phyloP scores from a whole-genome alignment of 2,888 invertebrate genomes.

The Volucella inflata region DNA sequence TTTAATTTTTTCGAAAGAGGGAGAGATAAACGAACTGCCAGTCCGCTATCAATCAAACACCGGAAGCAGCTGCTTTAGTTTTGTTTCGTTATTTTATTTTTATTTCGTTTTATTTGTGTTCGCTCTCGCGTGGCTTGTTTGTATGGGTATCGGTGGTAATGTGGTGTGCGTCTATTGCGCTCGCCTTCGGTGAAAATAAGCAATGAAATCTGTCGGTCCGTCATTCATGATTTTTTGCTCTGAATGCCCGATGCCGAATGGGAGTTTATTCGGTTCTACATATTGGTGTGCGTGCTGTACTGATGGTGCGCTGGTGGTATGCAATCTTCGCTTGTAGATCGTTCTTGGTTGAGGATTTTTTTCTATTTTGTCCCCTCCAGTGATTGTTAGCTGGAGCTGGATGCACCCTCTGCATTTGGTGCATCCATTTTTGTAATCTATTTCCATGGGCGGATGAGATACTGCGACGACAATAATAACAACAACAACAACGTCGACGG shows the following conservation, averaged over 20 bases:
- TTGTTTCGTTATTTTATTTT: constrained; percentile 79
- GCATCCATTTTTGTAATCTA: constrained; percentile 57
- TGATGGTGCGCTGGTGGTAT: constrained; percentile 29
- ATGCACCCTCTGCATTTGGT: constrained; percentile 68
- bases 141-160: constrained; percentile 31
- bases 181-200: constrained; percentile 41
- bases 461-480: constrained; percentile 17
- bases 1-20: constrained; percentile 65
- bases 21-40: constrained; percentile 83
- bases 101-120: constrained; percentile 76
- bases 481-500: not conserved
- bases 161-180: constrained; percentile 44
- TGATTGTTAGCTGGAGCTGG: constrained; percentile 43
- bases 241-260: constrained; percentile 33
- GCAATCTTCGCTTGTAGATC: constrained; percentile 26
- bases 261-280: not conserved
- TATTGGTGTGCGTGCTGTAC: constrained; percentile 29
- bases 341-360: constrained; percentile 6
- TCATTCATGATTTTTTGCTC: constrained; percentile 67
- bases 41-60: constrained; percentile 84
- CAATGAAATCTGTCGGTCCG: constrained; percentile 40
- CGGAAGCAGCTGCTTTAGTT: constrained; percentile 84
- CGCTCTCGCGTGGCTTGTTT: constrained; percentile 38
- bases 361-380: constrained; percentile 57
- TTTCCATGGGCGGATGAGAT: constrained; percentile 68